Evolutionary conservation across 2,888 invertebrate genomes (phyloP).

Genomic region (Drosophila emarginata): DNA sequence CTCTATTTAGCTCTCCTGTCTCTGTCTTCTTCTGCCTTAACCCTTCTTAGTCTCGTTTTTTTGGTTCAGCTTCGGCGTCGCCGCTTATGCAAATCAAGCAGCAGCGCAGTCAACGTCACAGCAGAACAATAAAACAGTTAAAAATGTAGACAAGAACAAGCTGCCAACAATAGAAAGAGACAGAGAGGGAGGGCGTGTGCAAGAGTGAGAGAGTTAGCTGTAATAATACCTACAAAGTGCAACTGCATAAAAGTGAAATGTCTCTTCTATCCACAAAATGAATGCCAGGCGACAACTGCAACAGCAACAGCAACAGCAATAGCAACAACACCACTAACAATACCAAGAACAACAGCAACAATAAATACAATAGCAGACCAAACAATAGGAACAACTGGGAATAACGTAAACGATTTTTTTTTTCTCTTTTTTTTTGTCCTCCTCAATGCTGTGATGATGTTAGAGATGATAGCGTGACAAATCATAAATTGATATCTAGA

Average conservation of each 20-base stretch:
- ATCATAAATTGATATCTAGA: slow-evolving; percentile 6
- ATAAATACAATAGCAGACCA: slow-evolving; percentile 3
- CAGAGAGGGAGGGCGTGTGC: slow-evolving; percentile 4
- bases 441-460: slow-evolving; percentile 43
- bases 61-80: slow-evolving; percentile 33
- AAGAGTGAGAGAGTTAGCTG: slow-evolving; percentile 35
- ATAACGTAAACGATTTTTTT: slow-evolving; percentile 43
- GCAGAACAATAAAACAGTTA: slow-evolving; percentile 73
- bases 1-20: too few species aligned
- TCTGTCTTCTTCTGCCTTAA: too few species aligned
- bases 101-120: slow-evolving; percentile 45
- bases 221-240: slow-evolving; percentile 77
- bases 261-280: slow-evolving; percentile 51
- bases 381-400: slow-evolving; percentile 40
- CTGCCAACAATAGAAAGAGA: slow-evolving; percentile 35
- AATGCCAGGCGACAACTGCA: slow-evolving; percentile 64
- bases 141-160: slow-evolving; percentile 76
- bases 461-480: slow-evolving; percentile 42
- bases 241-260: slow-evolving; percentile 78
- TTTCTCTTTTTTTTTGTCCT: not conserved
- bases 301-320: slow-evolving; percentile 32
- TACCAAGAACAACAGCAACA: slow-evolving; percentile 38
- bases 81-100: slow-evolving; percentile 78
- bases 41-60: slow-evolving; percentile 4
- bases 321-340: slow-evolving; percentile 43